Base-by-base conservation (phyloP, 1,140 invertebrate genomes). In the Drosophila punjabiensis region DNA sequence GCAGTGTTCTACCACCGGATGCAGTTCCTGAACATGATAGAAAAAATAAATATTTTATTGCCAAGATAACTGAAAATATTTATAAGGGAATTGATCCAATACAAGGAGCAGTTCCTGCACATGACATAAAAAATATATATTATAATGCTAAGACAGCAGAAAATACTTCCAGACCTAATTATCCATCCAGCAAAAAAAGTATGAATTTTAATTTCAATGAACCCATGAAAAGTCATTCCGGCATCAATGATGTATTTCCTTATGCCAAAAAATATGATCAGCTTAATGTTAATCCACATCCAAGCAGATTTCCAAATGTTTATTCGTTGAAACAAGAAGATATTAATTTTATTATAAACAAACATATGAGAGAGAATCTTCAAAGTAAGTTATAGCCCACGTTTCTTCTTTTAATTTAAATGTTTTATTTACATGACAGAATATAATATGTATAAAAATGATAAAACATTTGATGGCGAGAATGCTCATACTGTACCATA, bases 301-400 rank as follows among this genome's bases (percentile, higher is more conserved):
- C n/a, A 8, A 14, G n/a, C 4, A 8, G 28, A 18, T 32, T 13
- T 35, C 32, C n/a, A 5, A 20, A 47, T 35, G 32, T 18, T 9
- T 47, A 28, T 67, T 16, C 41, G 9, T 45, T 50, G n/a, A 0
- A 6, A 6, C 39, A 43, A 32, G 1, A 20, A 32, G 24, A 37
- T 16, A 37, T 66, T 11, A 13, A 67, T n/a, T 33, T 11, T 14
- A 55, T 70, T 37, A 14, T 45, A 11, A 70, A 14, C 18, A 16
- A 47, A 4, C 48, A 70, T n/a, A 13, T 67, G 32, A 37, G 33
- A 1, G 32, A 70, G 11, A 55, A n/a, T 18, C 39, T 70, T 11
- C 1, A 35, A 10, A 45, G 68, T 68, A 8, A 55, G 68, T 55
- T 32, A 3, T 20, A 28, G 1, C 24, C 5, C 10, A 52, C n/a